Conservation (phyloP, 2,888 invertebrate species). For the Epinotia brunnichana region DNA sequence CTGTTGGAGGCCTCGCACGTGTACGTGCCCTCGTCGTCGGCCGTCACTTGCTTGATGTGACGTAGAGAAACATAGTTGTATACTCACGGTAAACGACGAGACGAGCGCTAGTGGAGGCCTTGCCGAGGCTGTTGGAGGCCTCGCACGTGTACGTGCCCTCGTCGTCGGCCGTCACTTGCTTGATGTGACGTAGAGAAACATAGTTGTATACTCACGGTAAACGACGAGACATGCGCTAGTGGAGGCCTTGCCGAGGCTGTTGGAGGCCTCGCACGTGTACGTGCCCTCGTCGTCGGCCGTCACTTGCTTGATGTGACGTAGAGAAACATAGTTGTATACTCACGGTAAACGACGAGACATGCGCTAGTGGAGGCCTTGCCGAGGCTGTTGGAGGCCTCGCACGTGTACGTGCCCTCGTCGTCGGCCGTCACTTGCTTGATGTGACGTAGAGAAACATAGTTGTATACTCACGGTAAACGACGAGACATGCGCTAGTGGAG, state of each 20-base stretch:
- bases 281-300: too few relatives aligned
- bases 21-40: too few relatives aligned
- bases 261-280: constrained; percentile 91
- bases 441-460: too few relatives aligned
- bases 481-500: constrained; percentile 91
- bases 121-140: constrained; percentile 92
- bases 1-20: constrained; percentile 92
- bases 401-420: too few relatives aligned
- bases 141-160: too few relatives aligned
- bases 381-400: constrained; percentile 91
- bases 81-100: constrained; percentile 91
- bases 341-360: constrained; percentile 92
- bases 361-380: constrained; percentile 92
- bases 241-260: constrained; percentile 91
- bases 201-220: constrained; percentile 85
- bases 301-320: too few relatives aligned
- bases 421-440: too few relatives aligned
- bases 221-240: constrained; percentile 94
- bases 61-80: too few relatives aligned
- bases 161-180: too few relatives aligned
- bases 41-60: too few relatives aligned
- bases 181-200: too few relatives aligned
- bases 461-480: constrained; percentile 88
- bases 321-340: constrained; percentile 66
- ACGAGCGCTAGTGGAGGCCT: constrained; percentile 91